A percentile compares a stretch with the other conserved stretches of the same genome.
Evolutionary conservation across 2,888 invertebrate genomes (phyloP).

Genomic region (Ligdia adustata): DNA sequence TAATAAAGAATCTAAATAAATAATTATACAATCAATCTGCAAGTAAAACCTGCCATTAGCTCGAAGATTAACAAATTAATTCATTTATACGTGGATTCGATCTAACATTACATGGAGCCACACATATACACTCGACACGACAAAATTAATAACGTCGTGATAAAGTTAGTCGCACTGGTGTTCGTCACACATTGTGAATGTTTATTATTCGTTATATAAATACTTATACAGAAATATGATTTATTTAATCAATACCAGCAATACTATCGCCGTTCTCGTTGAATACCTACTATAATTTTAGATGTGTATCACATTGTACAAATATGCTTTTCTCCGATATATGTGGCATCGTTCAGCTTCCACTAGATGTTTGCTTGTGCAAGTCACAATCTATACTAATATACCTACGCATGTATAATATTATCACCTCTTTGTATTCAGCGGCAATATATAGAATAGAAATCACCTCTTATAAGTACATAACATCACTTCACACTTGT

Average conservation of each 20-base stretch:
- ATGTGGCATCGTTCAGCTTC: constrained; percentile 32
- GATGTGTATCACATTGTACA: neutral
- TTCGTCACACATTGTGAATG: constrained; percentile 14
- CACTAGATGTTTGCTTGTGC: constrained; percentile 62
- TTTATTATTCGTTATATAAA: constrained; percentile 11
- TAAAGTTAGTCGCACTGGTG: constrained; percentile 6
- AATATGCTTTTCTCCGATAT: constrained; percentile 13
- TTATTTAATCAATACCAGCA: constrained; percentile 9
- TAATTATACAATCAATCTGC: constrained; percentile 63
- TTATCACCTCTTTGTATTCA: constrained; percentile 43
- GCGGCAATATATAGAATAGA: constrained; percentile 60
- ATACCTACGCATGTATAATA: constrained; percentile 59
- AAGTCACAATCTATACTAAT: constrained; percentile 54
- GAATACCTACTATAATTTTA: constrained; percentile 7
- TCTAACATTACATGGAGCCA: constrained; percentile 69
- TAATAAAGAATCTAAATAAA: constrained; percentile 74
- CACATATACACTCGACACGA: constrained; percentile 51
- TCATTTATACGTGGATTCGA: constrained; percentile 55
- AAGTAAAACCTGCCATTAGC: constrained; percentile 30
- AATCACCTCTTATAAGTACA: constrained; percentile 73
- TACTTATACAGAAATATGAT: constrained; percentile 8
- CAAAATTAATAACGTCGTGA: constrained; percentile 11
- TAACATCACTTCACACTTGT: constrained; percentile 67
- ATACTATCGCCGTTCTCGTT: neutral
- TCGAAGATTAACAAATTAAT: constrained; percentile 60